These are phyloP conservation scores for Caradrina kadenii DNA, from an alignment of 2,888 invertebrate genomes.

Conservation along the genomic window DNA sequence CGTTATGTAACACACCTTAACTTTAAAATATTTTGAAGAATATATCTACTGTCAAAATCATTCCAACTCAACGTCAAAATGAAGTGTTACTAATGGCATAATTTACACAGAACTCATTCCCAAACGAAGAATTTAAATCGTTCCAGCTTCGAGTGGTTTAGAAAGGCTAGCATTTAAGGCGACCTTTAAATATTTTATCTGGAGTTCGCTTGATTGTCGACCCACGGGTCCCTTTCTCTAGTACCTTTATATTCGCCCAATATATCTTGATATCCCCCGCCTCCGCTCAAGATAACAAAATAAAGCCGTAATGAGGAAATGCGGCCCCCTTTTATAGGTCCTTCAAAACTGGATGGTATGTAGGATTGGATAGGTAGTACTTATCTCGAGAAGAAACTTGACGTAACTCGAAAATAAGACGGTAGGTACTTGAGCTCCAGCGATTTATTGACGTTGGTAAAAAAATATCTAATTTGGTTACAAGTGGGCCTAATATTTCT, in stretches of 20 bases:
- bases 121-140: conserved; percentile 82
- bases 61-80: conserved; percentile 40
- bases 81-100: conserved; percentile 54
- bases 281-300: conserved; percentile 72
- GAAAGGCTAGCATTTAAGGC: conserved; percentile 77
- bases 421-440: conserved; percentile 74
- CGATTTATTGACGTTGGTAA: conserved; percentile 74
- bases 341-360: conserved; percentile 77
- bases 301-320: conserved; percentile 73
- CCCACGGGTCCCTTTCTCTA: conserved; percentile 82
- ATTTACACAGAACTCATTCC: conserved; percentile 68
- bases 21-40: conserved; percentile 8
- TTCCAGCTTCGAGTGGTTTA: conserved; percentile 76
- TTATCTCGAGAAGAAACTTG: conserved; percentile 83
- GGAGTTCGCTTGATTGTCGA: conserved; percentile 86
- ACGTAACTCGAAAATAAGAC: conserved; percentile 80
- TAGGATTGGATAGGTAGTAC: conserved; percentile 82
- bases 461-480: conserved; percentile 66
- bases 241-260: conserved; percentile 81
- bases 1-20: conserved; percentile 20
- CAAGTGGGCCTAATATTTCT: conserved; percentile 62
- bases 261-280: conserved; percentile 74
- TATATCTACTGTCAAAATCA: conserved; percentile 10
- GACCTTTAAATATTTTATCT: conserved; percentile 90
- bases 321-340: conserved; percentile 77